phyloP scores from a whole-genome alignment of 2,113 vertebrate genomes.

The Gnathonemus longibarbis region DNA sequence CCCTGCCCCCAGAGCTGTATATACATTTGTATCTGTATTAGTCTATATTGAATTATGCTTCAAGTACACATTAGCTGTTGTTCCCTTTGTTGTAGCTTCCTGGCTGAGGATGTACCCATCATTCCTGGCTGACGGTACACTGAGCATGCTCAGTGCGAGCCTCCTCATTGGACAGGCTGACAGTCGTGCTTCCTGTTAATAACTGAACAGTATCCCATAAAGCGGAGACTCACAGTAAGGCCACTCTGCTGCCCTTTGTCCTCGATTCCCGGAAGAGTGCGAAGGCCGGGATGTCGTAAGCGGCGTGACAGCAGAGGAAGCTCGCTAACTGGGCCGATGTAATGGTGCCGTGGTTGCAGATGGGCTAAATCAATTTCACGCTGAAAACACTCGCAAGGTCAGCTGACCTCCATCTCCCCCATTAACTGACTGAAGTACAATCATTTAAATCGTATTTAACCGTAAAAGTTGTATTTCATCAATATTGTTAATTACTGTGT shows the following conservation, averaged over 20 bases:
- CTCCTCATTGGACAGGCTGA: background rate
- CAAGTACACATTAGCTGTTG: background rate
- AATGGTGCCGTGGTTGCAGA: background rate
- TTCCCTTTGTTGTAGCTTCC: background rate
- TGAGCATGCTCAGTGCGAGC: constrained; percentile 21
- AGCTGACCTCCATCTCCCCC: background rate
- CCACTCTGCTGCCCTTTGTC: background rate
- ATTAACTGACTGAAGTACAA: background rate
- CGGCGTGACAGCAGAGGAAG: background rate
- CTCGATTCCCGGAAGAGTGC: background rate
- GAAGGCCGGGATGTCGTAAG: background rate
- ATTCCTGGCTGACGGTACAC: background rate
- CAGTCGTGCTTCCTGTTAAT: background rate
- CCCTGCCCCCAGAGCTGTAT: background rate
- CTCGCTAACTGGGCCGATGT: background rate
- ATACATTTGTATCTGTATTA: background rate
- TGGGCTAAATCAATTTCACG: background rate
- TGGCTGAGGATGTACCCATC: constrained; percentile 17
- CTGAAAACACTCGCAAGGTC: background rate
- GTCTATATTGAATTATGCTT: background rate
- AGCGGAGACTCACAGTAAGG: background rate
- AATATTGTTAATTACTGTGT: background rate
- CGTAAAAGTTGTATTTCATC: background rate
- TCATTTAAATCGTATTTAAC: background rate
- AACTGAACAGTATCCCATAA: background rate